Evolutionary conservation across 2,113 vertebrate genomes (phyloP), one percentile per base, ranked within the genome.

Genomic region (Neolamprologus fasciatus): DNA sequence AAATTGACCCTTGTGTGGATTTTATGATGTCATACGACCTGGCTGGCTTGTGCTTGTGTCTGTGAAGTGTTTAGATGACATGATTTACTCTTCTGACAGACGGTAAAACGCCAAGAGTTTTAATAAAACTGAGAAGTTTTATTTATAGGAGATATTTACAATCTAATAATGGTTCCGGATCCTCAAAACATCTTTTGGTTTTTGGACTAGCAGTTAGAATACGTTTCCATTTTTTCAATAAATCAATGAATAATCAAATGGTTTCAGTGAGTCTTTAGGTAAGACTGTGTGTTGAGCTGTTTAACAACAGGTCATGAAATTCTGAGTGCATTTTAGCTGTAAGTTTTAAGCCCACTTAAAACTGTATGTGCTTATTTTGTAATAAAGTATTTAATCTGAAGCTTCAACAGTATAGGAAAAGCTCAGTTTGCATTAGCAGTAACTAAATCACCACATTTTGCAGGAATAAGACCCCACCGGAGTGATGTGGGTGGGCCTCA

Each of bases 231-330:
- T 76, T 76, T 76, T 47, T 19, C 71, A 76, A 76, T 76, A 76
- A 76, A 76, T 26, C 19, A 47, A 17, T 76, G 16, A 76, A 76
- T 28, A 47, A 76, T 76, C 23, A 47, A 76, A 76, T 17, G 23
- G 42, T 11, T 76, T 76, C 6, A 76, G 42, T 31, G 71, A 12
- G 71, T 78, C 23, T 78, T 78, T 28, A 40, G 63, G 19, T 68
- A 37, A 68, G 33, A 66, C 61, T 66, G 61, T 37, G 10, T 21
- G 6, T 66, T 37, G 1, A 66, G 33, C 61, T 66, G 61, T 66
- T 66, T 37, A 37, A 37, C 31, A 37, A 37, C 10, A n/a, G 31
- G 10, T 66, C 10, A 5, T 66, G 4, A 66, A n/a, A 66, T 61
- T 31, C 28, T 58, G 55, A 58, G 58, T n/a, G 58, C 17, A 63